phyloP scores from a whole-genome alignment of 1,140 invertebrate genomes.

The Metopolophium dirhodum region DNA sequence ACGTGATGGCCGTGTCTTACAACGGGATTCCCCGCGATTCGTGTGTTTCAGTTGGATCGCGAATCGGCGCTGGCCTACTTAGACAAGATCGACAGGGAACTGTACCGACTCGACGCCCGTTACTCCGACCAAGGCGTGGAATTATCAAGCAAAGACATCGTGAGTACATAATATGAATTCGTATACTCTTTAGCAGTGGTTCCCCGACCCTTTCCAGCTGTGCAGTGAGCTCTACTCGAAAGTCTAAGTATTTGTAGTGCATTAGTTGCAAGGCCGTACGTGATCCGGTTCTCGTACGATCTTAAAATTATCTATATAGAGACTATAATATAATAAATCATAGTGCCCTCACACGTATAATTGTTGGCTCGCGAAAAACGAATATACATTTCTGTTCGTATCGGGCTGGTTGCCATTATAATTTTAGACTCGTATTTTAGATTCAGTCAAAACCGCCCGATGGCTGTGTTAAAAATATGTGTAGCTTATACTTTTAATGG shows the following conservation, averaged over 20 bases:
- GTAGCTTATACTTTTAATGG: too few relatives aligned
- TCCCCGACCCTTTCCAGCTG: not conserved
- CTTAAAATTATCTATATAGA: not conserved
- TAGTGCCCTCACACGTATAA: too few relatives aligned
- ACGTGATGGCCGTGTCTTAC: too few relatives aligned
- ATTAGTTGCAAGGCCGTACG: not conserved
- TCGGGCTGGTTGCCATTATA: too few relatives aligned
- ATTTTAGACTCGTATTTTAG: too few relatives aligned
- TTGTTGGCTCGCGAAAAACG: too few relatives aligned
- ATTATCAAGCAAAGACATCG: constrained; percentile 19
- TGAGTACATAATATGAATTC: not conserved
- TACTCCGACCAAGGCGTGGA: constrained; percentile 9
- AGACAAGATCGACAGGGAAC: constrained; percentile 25
- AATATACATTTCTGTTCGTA: too few relatives aligned
- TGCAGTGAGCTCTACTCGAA: not conserved
- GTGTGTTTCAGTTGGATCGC: constrained; percentile 37
- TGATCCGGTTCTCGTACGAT: too few relatives aligned
- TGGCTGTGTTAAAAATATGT: too few relatives aligned
- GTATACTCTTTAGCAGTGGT: not conserved
- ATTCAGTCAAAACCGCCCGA: too few relatives aligned
- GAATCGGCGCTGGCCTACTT: constrained; percentile 37
- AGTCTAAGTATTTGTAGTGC: not conserved
- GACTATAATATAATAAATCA: not conserved
- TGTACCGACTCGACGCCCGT: constrained; percentile 31
- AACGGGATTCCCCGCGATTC: too few relatives aligned